These are phyloP conservation scores for Echeneis naucrates DNA, from an alignment of 2,797 vertebrate genomes.

Conservation along the genomic window DNA sequence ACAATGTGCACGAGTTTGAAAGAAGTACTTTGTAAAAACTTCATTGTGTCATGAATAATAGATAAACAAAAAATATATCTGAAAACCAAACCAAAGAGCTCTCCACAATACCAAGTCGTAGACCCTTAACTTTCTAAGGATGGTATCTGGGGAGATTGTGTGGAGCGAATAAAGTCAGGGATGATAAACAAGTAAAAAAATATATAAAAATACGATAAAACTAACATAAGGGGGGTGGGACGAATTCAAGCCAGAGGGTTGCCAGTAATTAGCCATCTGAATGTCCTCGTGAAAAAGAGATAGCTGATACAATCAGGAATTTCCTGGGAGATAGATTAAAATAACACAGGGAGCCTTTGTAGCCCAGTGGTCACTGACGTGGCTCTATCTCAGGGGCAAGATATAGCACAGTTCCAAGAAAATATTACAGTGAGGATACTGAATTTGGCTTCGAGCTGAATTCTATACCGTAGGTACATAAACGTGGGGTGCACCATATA, in stretches of 20 bases:
- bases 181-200: conserved; percentile 14
- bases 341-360: conserved; percentile 44
- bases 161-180: background rate
- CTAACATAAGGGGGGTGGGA: conserved; percentile 3
- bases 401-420: conserved; percentile 47
- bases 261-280: conserved; percentile 43
- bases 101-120: background rate
- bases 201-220: no score
- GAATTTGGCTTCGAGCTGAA: background rate
- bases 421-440: conserved; percentile 12
- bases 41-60: conserved; percentile 5
- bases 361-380: conserved; percentile 35
- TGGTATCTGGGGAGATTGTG: conserved; percentile 7
- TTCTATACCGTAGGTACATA: background rate
- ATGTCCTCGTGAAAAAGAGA: conserved; percentile 23
- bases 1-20: background rate
- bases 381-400: conserved; percentile 39
- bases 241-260: conserved; percentile 17
- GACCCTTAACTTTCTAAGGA: conserved; percentile 5
- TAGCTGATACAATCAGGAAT: conserved; percentile 29
- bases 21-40: conserved; percentile 1
- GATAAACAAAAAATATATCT: conserved; percentile 1
- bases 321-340: conserved; percentile 48
- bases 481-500: background rate
- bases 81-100: background rate